Percentiles rank a stretch among this genome's conserved stretches.
These are phyloP conservation scores for Lycophotia porphyrea DNA, from an alignment of 2,888 invertebrate genomes.

Conservation along the genomic window DNA sequence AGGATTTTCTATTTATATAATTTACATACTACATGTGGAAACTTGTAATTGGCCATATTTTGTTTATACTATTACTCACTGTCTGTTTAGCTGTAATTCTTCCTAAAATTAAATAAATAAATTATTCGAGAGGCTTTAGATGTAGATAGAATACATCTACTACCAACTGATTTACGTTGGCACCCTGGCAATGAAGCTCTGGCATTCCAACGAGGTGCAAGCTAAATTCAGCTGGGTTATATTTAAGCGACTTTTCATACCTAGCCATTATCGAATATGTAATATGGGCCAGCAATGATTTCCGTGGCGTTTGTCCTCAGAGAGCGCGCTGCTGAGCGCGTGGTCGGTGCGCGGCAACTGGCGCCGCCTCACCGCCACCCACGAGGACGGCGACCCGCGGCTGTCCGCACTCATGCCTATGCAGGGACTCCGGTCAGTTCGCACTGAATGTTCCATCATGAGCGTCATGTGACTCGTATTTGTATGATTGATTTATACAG, in stretches of 20 bases:
- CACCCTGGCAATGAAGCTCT: neutral
- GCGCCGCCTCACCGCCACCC: constrained; percentile 72
- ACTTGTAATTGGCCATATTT: too few relatives aligned
- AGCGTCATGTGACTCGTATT: neutral
- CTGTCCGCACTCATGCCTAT: constrained; percentile 73
- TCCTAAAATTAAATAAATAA: too few relatives aligned
- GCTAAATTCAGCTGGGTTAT: neutral
- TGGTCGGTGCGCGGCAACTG: constrained; percentile 81
- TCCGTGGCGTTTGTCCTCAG: neutral
- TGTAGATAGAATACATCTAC: neutral
- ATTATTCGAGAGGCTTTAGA: neutral
- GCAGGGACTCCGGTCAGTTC: constrained; percentile 77
- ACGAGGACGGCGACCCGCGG: constrained; percentile 75
- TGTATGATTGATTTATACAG: neutral
- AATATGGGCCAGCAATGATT: neutral
- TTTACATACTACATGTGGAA: too few relatives aligned
- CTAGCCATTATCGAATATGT: neutral
- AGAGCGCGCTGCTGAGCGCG: constrained; percentile 66
- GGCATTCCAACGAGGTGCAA: neutral
- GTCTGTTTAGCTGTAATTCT: too few relatives aligned
- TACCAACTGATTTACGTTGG: neutral
- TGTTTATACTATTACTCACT: too few relatives aligned
- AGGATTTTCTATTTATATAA: too few relatives aligned
- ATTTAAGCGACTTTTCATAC: neutral
- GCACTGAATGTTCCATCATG: neutral